Percentiles rank a stretch among this genome's conserved stretches.
These are phyloP conservation scores for Toxotes chatareus DNA, from an alignment of 2,113 vertebrate genomes.

Conservation along the genomic window DNA sequence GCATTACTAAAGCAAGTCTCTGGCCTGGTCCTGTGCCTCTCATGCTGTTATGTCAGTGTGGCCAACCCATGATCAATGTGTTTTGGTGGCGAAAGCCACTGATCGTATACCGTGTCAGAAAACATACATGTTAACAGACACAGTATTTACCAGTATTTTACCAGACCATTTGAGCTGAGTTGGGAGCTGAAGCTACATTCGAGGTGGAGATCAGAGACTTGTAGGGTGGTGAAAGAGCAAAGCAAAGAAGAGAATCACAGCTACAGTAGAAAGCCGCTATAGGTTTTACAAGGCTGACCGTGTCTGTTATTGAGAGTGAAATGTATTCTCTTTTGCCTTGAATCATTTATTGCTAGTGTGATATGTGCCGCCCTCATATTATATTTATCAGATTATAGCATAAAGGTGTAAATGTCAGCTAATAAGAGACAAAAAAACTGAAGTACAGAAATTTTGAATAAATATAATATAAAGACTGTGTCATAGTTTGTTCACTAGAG, in stretches of 20 bases:
- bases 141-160: conserved; percentile 27
- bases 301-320: conserved; percentile 42
- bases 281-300: conserved; percentile 11
- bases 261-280: conserved; percentile 33
- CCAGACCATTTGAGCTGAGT: conserved; percentile 24
- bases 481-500: background rate
- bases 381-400: background rate
- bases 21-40: conserved; percentile 14
- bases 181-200: background rate
- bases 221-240: conserved; percentile 29
- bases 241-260: conserved; percentile 11
- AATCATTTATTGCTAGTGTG: conserved; percentile 55
- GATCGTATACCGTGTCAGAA: conserved; percentile 12
- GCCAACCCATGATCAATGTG: conserved; percentile 28
- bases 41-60: conserved; percentile 26
- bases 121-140: conserved; percentile 17
- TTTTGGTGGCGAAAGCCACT: conserved; percentile 31
- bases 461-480: background rate
- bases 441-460: background rate
- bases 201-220: conserved; percentile 40
- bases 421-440: background rate
- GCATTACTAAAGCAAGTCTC: conserved; percentile 9
- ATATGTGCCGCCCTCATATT: conserved; percentile 28
- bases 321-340: conserved; percentile 43
- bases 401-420: background rate